Conservation (phyloP, 1,140 invertebrate genomes). For the Rhagoletis pomonella region DNA sequence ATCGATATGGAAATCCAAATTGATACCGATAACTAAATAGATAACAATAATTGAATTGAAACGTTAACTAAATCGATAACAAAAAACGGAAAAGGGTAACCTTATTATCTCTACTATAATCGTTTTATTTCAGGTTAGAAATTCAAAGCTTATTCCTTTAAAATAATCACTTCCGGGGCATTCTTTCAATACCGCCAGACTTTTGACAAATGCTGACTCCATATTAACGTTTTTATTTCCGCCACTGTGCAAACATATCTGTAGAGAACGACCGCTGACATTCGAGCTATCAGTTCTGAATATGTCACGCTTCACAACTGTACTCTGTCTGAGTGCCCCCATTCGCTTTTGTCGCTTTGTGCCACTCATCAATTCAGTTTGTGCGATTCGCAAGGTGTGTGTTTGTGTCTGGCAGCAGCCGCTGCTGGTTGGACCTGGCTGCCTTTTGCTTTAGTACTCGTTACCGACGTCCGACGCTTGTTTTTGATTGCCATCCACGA, state of each 20-base stretch:
- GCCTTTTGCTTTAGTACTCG: not conserved
- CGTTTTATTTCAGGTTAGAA: no score
- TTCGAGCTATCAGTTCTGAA: not conserved
- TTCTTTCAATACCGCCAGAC: no score
- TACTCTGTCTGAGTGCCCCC: constrained; percentile 8
- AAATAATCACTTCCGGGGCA: no score
- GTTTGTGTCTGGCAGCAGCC: not conserved
- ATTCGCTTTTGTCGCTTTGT: constrained; percentile 50
- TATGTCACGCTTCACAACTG: not conserved
- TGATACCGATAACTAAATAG: no score
- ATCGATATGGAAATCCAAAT: no score
- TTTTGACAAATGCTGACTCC: no score
- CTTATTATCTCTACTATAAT: no score
- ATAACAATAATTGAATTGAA: no score
- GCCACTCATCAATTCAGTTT: constrained; percentile 49
- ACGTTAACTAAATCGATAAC: no score
- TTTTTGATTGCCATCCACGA: constrained; percentile 11
- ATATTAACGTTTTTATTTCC: not conserved
- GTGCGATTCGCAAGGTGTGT: not conserved
- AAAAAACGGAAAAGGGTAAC: no score
- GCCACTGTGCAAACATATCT: not conserved
- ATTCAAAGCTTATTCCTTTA: no score
- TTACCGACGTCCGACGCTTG: not conserved
- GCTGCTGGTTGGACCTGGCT: constrained; percentile 12
- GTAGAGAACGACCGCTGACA: not conserved